Evolutionary conservation across 1,140 invertebrate species (phyloP).

Genomic region (Oryzaephilus surinamensis): DNA sequence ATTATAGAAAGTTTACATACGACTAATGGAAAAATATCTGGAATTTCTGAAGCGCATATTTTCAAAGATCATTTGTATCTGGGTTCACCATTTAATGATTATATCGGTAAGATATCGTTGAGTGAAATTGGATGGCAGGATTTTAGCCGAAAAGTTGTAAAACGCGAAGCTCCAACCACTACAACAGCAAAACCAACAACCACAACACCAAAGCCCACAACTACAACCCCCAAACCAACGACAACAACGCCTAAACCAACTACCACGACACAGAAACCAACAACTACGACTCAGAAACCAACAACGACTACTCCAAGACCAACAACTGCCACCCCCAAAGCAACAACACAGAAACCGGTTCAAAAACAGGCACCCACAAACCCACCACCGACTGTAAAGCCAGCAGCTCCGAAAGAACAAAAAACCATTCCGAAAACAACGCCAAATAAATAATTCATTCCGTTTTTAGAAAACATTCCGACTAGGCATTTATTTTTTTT

Average conservation of each 20-base stretch:
- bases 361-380: too few relatives aligned
- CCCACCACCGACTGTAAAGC: too few relatives aligned
- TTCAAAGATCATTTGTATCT: conserved; percentile 46
- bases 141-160: conserved; percentile 11
- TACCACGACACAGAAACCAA: conserved; percentile 8
- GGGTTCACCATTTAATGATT: conserved; percentile 59
- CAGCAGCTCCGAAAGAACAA: too few relatives aligned
- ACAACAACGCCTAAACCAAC: conserved; percentile 16
- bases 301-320: conserved; percentile 5
- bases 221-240: conserved; percentile 15
- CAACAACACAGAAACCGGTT: too few relatives aligned
- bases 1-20: conserved; percentile 50
- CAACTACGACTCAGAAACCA: conserved; percentile 8
- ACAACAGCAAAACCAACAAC: conserved; percentile 12
- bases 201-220: conserved; percentile 11
- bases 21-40: conserved; percentile 37
- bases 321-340: too few relatives aligned
- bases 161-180: neutral
- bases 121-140: conserved; percentile 39
- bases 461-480: too few relatives aligned
- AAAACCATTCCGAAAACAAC: too few relatives aligned
- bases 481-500: too few relatives aligned
- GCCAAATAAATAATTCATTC: too few relatives aligned
- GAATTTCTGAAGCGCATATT: conserved; percentile 52
- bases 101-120: conserved; percentile 49